Conservation (phyloP, 2,888 invertebrate species). For the Cataglyphis altisquamis region DNA sequence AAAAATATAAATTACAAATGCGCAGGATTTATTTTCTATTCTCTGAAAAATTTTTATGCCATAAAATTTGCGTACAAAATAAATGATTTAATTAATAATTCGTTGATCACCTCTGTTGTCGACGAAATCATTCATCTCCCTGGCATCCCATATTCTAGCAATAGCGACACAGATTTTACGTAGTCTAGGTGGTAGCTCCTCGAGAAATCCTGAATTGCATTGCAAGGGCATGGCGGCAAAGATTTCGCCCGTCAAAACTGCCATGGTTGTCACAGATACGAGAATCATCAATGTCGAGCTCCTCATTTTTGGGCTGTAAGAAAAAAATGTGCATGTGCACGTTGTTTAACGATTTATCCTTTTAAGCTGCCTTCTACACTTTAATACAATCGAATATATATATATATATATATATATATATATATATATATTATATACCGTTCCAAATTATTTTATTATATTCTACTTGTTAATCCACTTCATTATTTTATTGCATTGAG, state of each 20-base stretch:
- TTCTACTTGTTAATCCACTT: too few species aligned
- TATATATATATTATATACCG: too few species aligned
- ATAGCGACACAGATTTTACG: conserved; percentile 89
- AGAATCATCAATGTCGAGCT: conserved; percentile 64
- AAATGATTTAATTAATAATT: neutral
- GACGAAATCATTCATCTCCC: conserved; percentile 88
- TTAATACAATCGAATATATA: neutral
- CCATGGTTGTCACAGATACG: conserved; percentile 70
- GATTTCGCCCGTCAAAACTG: conserved; percentile 81
- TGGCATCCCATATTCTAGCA: conserved; percentile 89
- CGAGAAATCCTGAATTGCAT: conserved; percentile 88
- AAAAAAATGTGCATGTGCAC: neutral
- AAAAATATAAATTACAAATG: neutral
- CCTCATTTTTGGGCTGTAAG: conserved; percentile 51
- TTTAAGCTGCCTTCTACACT: neutral
- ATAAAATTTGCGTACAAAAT: neutral
- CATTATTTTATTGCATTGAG: neutral
- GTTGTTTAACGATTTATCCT: neutral
- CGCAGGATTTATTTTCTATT: neutral
- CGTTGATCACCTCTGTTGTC: conserved; percentile 87
- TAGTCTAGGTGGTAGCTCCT: conserved; percentile 89
- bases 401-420: too few species aligned
- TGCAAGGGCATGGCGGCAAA: conserved; percentile 87
- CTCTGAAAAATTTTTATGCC: neutral
- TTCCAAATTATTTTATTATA: neutral